These are phyloP conservation scores for human (Homo sapiens) DNA, from an alignment of 2,113 vertebrate genomes.

Conservation along the genomic window DNA sequence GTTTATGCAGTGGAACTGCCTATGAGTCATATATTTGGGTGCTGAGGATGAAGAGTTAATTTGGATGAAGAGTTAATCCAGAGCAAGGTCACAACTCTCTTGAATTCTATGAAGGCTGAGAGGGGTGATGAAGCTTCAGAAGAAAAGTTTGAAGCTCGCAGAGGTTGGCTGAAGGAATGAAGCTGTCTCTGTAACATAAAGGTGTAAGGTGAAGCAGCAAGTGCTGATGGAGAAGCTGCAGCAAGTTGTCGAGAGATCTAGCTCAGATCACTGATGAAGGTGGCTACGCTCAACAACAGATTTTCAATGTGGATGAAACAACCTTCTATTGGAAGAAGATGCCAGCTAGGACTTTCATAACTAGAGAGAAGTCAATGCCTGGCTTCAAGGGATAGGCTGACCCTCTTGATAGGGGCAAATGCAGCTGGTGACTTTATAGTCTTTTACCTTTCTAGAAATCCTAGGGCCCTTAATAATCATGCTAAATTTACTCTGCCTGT, in stretches of 20 bases:
- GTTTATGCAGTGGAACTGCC: neutral
- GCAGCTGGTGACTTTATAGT: neutral
- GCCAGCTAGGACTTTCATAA: too few species aligned
- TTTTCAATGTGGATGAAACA: too few species aligned
- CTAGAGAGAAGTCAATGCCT: too few species aligned
- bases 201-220: neutral
- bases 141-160: neutral
- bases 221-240: neutral
- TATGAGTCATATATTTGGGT: slow-evolving; percentile 42
- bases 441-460: neutral
- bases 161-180: neutral
- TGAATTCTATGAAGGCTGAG: neutral
- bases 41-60: neutral
- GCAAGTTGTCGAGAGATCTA: neutral
- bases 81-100: too few species aligned
- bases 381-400: too few species aligned
- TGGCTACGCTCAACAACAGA: too few species aligned
- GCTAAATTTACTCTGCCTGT: neutral
- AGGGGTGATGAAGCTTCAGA: neutral
- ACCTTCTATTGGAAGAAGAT: too few species aligned
- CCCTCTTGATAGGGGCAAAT: too few species aligned
- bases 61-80: neutral
- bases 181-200: neutral
- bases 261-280: neutral
- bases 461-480: neutral